Conservation (phyloP, 2,888 invertebrate genomes). For the Aspidiotus destructor region DNA sequence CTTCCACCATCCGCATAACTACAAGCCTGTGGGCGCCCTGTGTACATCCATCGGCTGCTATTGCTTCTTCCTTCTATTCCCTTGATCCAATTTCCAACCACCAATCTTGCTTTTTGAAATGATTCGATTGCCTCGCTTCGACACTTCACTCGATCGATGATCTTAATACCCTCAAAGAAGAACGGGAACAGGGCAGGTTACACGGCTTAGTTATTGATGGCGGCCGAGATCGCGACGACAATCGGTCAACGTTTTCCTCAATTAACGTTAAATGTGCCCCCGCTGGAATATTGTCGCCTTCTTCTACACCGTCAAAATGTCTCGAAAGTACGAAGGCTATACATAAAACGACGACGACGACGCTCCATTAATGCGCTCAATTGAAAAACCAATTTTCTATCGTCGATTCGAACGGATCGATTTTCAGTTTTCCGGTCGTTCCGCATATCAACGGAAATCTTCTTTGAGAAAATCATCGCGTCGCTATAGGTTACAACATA, state of each 20-base stretch:
- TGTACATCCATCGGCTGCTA: too few relatives aligned
- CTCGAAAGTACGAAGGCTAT: too few relatives aligned
- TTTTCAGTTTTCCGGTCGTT: constrained; percentile 4
- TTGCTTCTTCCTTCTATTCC: too few relatives aligned
- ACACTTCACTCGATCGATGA: too few relatives aligned
- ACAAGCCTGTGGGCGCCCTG: too few relatives aligned
- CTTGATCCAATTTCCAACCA: too few relatives aligned
- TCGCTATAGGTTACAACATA: background rate
- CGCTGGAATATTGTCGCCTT: background rate
- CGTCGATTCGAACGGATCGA: background rate
- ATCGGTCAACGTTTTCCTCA: constrained; percentile 1
- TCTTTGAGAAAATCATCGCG: background rate
- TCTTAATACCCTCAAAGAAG: too few relatives aligned
- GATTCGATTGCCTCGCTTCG: too few relatives aligned
- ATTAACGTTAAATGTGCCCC: background rate
- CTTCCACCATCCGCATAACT: too few relatives aligned
- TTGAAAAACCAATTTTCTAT: constrained; percentile 4
- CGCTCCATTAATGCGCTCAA: constrained; percentile 1
- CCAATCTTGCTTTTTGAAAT: too few relatives aligned
- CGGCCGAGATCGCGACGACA: background rate
- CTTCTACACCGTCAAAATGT: background rate
- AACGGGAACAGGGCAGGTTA: too few relatives aligned
- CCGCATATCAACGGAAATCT: constrained; percentile 1
- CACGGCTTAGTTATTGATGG: too few relatives aligned
- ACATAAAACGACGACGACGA: background rate